Evolutionary conservation across 2,888 invertebrate species (phyloP).

Genomic region (Heliconius ismenius): DNA sequence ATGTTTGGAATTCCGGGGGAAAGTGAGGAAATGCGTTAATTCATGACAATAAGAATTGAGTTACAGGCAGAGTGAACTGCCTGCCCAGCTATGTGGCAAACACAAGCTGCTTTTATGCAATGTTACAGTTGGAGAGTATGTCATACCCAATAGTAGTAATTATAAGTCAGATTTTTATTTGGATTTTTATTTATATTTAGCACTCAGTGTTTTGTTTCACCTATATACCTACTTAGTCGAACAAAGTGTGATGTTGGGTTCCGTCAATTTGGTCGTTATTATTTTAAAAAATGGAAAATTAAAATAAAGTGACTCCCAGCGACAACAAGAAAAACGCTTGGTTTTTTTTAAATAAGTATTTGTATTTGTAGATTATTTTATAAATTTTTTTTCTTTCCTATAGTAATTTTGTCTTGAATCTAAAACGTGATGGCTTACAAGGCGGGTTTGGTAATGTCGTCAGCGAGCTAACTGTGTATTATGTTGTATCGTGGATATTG

Average conservation of each 20-base stretch:
- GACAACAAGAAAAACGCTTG: background rate
- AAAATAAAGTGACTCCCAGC: no score
- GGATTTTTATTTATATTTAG: background rate
- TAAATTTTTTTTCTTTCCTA: constrained; percentile 27
- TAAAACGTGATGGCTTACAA: constrained; percentile 64
- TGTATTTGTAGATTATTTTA: no score
- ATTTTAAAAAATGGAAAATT: no score
- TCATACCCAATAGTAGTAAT: background rate
- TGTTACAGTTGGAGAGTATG: no score
- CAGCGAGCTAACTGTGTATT: constrained; percentile 66
- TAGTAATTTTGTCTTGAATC: constrained; percentile 69
- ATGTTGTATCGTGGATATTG: constrained; percentile 66
- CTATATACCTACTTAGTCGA: background rate
- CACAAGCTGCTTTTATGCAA: no score
- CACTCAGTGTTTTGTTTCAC: background rate
- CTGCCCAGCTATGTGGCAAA: background rate
- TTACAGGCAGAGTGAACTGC: background rate
- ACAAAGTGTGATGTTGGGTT: background rate
- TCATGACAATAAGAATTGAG: background rate
- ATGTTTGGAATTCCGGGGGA: background rate
- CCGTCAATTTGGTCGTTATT: no score
- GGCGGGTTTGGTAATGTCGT: constrained; percentile 68
- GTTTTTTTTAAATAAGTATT: no score
- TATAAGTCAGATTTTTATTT: background rate
- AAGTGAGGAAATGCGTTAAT: background rate